Conservation (phyloP, 2,888 invertebrate genomes). For the Palloptera scutellata region DNA sequence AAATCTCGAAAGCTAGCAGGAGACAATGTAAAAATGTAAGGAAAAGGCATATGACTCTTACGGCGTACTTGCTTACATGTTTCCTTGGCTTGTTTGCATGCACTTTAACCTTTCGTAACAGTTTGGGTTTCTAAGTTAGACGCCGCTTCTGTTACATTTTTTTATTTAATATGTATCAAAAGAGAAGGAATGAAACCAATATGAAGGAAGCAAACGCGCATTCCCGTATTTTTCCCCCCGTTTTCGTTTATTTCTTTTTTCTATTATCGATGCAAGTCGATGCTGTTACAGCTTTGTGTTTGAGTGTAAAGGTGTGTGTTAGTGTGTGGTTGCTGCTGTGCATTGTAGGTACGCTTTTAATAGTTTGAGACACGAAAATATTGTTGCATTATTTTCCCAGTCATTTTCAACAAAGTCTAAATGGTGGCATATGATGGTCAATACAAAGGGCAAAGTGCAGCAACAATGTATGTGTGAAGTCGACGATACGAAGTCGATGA, state of each 20-base stretch:
- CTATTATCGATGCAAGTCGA: background rate
- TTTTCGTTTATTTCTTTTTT: too few relatives aligned
- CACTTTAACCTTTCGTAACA: constrained; percentile 29
- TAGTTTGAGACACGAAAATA: constrained; percentile 15
- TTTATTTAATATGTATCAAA: too few relatives aligned
- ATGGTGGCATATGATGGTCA: background rate
- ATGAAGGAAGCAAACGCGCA: too few relatives aligned
- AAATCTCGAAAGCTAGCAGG: too few relatives aligned
- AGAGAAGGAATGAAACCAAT: too few relatives aligned
- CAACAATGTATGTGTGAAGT: background rate
- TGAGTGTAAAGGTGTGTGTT: constrained; percentile 11
- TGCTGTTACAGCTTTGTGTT: background rate
- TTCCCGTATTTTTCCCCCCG: too few relatives aligned
- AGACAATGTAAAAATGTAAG: too few relatives aligned
- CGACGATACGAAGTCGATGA: background rate
- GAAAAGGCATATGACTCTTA: too few relatives aligned
- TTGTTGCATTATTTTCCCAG: background rate
- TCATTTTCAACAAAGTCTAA: too few relatives aligned
- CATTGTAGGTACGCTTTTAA: constrained; percentile 23
- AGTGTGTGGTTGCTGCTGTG: background rate
- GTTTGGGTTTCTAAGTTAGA: constrained; percentile 33
- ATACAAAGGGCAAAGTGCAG: background rate
- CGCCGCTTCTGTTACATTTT: background rate
- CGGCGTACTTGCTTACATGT: background rate
- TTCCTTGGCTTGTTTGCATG: constrained; percentile 31